Evolutionary conservation across 2,888 invertebrate species (phyloP), one percentile per base, ranked within the genome.

Genomic region (Charanyca ferruginea): DNA sequence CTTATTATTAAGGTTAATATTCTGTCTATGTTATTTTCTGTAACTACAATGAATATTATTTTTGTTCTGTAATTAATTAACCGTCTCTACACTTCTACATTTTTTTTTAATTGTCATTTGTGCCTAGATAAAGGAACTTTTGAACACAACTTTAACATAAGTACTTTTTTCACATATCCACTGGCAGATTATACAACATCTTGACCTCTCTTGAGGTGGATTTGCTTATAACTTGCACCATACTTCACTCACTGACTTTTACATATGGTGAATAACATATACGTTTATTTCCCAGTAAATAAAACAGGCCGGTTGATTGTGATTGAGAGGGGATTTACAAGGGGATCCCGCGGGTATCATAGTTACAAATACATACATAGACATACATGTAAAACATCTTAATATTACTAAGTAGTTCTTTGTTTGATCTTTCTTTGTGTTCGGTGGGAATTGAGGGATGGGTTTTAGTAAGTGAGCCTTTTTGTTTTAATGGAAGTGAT

Each of bases 241-340:
- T 38, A 70, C 68, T 35, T 35, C 60, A 65, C 32, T 66, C 51
- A 16, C 49, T 65, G 76, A 81, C 82, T 82, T 83, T 84, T 79
- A 83, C 80, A 85, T 87, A 87, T 80, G 77, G 80, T 79, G 83
- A 85, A 87, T 85, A 84, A 83, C 81, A 82, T 83, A 80, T 70
- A 81, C 65, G 67, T 77, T 80, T 80, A 83, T 82, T 83, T 79
- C 60, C 68, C 70, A 70, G 78, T 81, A 83, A 85, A 87, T 83
- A 83, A 87, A 81, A 76, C 79, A 81, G 74, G 66, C 67, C 49
- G 65, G 44, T 62, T 81, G 77, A 84, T 86, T 86, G 84, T 86
- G 85, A 88, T 83, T 83, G 81, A 81, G 51, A 51, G 71, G 66
- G 61, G 60, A 45, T 73, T 66, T 67, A 57, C 32, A 42, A 70